Conservation (phyloP, 2,888 invertebrate species). For the Polymixis flavicincta region DNA sequence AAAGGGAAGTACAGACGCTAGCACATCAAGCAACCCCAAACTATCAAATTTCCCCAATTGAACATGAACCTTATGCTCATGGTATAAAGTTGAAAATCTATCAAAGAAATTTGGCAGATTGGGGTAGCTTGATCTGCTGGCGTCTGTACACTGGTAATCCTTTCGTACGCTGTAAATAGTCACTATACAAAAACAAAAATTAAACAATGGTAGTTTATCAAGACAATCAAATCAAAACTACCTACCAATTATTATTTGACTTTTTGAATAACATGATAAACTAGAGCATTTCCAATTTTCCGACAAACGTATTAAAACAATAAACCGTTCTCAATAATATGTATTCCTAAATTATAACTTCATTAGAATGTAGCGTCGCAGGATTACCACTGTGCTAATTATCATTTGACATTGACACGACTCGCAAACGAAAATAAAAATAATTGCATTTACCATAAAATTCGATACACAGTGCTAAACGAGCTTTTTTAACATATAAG, state of each 20-base stretch:
- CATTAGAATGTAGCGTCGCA: background rate
- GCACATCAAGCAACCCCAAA: too few relatives aligned
- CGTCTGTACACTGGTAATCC: slow-evolving; percentile 38
- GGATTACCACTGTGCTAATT: slow-evolving; percentile 37
- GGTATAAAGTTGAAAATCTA: too few relatives aligned
- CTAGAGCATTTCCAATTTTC: background rate
- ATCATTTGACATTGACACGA: slow-evolving; percentile 21
- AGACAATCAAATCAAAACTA: background rate
- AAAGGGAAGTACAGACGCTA: too few relatives aligned
- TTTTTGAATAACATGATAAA: too few relatives aligned
- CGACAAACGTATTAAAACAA: background rate
- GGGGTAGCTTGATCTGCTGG: too few relatives aligned
- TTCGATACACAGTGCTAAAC: slow-evolving; percentile 26
- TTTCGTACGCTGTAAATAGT: background rate
- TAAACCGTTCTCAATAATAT: slow-evolving; percentile 2
- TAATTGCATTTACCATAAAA: slow-evolving; percentile 10
- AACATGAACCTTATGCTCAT: too few relatives aligned
- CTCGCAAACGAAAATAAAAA: slow-evolving; percentile 22
- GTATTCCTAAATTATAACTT: background rate
- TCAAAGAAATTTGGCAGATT: too few relatives aligned
- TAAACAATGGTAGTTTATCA: background rate
- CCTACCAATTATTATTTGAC: too few relatives aligned
- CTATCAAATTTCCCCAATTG: too few relatives aligned
- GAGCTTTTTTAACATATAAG: slow-evolving; percentile 9
- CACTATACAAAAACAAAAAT: background rate